Evolutionary conservation across 1,140 invertebrate genomes (phyloP).

Genomic region (Drosophila pseudoobscura): DNA sequence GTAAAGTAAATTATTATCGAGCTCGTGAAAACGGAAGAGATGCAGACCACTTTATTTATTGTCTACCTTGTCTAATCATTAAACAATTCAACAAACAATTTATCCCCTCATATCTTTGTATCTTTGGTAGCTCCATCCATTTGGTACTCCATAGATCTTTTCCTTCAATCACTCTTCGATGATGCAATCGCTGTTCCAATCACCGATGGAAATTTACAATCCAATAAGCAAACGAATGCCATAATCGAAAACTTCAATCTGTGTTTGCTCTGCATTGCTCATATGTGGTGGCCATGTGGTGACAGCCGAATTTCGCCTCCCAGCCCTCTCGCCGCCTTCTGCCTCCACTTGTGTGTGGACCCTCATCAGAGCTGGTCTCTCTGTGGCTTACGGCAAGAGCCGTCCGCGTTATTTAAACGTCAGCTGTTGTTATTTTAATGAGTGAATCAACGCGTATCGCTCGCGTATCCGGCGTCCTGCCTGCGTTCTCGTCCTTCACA

Average conservation of each 20-base stretch:
- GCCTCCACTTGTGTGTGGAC: neutral
- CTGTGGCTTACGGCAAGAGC: constrained; percentile 12
- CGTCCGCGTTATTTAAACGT: constrained; percentile 54
- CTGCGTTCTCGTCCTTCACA: constrained; percentile 24
- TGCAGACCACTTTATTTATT: no score
- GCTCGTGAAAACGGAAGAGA: no score
- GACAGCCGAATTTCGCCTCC: constrained; percentile 9
- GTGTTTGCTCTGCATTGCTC: constrained; percentile 14
- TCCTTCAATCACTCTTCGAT: no score
- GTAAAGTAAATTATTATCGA: no score
- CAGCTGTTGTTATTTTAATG: constrained; percentile 67
- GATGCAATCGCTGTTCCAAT: no score
- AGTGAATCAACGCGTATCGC: constrained; percentile 55
- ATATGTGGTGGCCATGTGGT: constrained; percentile 6
- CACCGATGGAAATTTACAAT: no score
- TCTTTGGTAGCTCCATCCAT: no score
- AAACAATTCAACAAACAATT: constrained; percentile 7
- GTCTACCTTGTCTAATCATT: neutral
- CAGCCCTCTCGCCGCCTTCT: neutral
- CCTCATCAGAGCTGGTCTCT: constrained; percentile 18
- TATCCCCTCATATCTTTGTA: neutral
- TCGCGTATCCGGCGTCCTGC: constrained; percentile 14
- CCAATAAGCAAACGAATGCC: no score
- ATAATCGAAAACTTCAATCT: constrained; percentile 25
- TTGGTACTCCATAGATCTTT: no score